Evolutionary conservation across 2,113 vertebrate species (phyloP).

Genomic region (Bubalus kerabau): DNA sequence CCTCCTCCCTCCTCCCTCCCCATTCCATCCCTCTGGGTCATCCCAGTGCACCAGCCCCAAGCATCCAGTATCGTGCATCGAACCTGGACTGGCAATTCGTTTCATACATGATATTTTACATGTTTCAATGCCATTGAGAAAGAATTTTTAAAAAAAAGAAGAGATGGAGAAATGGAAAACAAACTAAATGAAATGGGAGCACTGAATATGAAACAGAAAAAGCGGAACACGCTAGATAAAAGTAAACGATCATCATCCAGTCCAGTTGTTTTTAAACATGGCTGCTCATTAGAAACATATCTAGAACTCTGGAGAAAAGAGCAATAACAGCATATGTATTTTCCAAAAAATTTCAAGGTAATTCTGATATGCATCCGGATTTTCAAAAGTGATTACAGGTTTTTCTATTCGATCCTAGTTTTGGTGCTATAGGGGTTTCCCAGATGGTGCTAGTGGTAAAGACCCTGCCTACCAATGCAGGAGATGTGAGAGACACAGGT

Average conservation of each 20-base stretch:
- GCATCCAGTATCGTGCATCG: no score
- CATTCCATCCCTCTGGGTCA: no score
- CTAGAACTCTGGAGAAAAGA: neutral
- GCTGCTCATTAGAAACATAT: neutral
- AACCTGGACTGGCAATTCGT: no score
- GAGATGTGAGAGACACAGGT: neutral
- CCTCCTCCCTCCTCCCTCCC: no score
- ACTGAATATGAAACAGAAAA: neutral
- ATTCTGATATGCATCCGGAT: neutral
- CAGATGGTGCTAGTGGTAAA: neutral
- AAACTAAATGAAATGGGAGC: neutral
- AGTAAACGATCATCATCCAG: neutral
- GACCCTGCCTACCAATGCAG: neutral
- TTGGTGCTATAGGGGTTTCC: neutral
- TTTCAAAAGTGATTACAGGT: neutral
- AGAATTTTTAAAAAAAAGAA: neutral
- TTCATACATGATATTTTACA: no score
- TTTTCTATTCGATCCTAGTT: neutral
- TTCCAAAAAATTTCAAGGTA: neutral
- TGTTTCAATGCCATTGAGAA: no score
- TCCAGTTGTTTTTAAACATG: neutral
- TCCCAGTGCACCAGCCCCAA: no score
- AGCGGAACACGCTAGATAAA: neutral
- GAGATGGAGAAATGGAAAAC: neutral
- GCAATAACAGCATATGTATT: neutral